Base-by-base conservation (phyloP, 2,888 invertebrate species). In the Spisula solida region DNA sequence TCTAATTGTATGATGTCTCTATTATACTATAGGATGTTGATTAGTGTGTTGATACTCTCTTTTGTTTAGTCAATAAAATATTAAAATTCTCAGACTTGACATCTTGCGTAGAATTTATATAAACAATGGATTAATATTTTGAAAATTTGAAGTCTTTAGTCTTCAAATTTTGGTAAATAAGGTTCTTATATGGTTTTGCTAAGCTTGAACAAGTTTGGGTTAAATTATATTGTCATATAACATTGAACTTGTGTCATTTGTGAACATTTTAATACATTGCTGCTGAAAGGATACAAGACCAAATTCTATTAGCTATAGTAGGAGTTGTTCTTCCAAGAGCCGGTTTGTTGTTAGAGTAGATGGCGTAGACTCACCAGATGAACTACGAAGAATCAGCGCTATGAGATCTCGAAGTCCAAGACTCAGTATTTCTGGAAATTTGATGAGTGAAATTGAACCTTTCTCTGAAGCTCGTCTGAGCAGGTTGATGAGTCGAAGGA, bases 381-480 rank as follows among this genome's bases (percentile, higher is more conserved):
- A 70, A 16, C 48, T 75, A 75, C 41, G 25, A 8, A 83, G 29
- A 16, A 75, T 83, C 18, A 70, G 48, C 29, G 83, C 29, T 0
- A 70, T 66, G 29, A 66, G 29, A 29, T 66, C 31, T n/a, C 34
- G 29, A 34, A 60, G 34, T 82, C 82, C 66, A 0, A 82, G 82
- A 47, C 66, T 83, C 14, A 83, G 83, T 51, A 6, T 83, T 70
- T 83, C 75, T 48, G 83, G 83, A 75, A 83, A 83, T 20, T 70
- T 83, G 70, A 31, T 75, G n/a, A 83, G 29, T 83, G 83, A 75
- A 51, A 20, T 75, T 51, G 48, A 83, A 12, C 75, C 75, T 16
- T 18, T 75, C 10, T 31, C 12, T 75, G 34, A 34, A 18, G 29
- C 75, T 14, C 31, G 29, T 16, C 34, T 75, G 2, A 75, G 31